Evolutionary conservation across 1,140 invertebrate species (phyloP), one percentile per base, ranked within the genome.

Genomic region (Pristionchus pacificus): DNA sequence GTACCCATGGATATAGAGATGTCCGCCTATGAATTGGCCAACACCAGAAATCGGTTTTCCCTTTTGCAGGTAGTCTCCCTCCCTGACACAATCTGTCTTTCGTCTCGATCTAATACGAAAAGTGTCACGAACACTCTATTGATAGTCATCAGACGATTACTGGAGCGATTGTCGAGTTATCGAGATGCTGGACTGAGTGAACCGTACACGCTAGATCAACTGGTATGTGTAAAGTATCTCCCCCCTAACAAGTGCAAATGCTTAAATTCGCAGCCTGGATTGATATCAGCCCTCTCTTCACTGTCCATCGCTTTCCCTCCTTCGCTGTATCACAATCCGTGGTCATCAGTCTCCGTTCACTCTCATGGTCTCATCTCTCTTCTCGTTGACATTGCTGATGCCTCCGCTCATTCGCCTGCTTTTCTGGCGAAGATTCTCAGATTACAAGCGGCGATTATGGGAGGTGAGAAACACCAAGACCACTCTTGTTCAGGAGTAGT

Each of bases 61-160:
- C 38, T 65, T 32, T 28, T 14, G 10, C 10, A 13, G 19, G 13
- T 65, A 29, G 29, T 65, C 29, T 32, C 13, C 19, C 27, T 13
- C 29, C 3, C 29, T 65, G 13, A 32, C 30, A 65, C 29, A 19
- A 29, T 31, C 19, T 13, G 3, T 65, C 38, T 65, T 32, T 32
- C 6, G 29, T 32, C 13, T 32, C 62, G 62, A 65, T 65, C 10
- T 65, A 65, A 19, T 65, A 65, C 29, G 62, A 65, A 65, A 27
- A n/a, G 29, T 65, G 62, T 19, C 62, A 65, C 19, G 62, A 32
- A 32, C 10, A 10, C 6, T 65, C 14, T 14, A 14, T 57, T 24
- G 14, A 57, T 57, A 14, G 62, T 65, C 14, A 32, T 32, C 29
- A 65, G 38, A 61, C 24, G 10, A 6, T 61, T 25, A 61, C 6